Conservation (phyloP, 2,888 invertebrate species). For the Oligia latruncula region DNA sequence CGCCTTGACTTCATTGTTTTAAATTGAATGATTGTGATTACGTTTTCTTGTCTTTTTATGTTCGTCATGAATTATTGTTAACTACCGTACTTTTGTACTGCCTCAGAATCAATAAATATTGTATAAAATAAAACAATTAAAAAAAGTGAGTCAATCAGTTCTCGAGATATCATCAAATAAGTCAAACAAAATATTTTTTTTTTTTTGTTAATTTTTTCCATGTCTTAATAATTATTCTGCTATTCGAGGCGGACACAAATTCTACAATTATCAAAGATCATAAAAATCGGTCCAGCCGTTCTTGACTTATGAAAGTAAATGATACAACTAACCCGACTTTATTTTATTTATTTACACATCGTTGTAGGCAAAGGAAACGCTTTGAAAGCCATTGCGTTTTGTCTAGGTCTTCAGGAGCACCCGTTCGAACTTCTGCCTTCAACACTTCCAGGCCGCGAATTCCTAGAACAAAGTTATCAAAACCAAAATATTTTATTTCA, state of each 20-base stretch:
- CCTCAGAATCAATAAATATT: not conserved
- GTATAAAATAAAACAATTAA: too few relatives aligned
- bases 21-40: conserved; percentile 57
- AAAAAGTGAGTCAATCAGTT: not conserved
- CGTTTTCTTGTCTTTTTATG: conserved; percentile 26
- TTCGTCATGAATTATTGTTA: conserved; percentile 10
- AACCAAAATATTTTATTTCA: too few relatives aligned
- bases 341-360: too few relatives aligned
- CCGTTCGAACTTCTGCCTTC: not conserved
- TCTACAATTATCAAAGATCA: too few relatives aligned
- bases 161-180: not conserved
- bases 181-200: not conserved
- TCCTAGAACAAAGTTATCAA: not conserved
- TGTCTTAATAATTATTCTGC: too few relatives aligned
- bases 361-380: not conserved
- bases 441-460: not conserved
- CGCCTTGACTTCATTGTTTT: conserved; percentile 57
- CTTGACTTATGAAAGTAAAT: too few relatives aligned
- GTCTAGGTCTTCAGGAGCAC: not conserved
- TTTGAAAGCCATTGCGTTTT: not conserved
- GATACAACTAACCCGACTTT: too few relatives aligned
- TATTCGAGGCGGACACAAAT: too few relatives aligned
- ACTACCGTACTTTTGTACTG: not conserved
- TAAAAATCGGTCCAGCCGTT: too few relatives aligned
- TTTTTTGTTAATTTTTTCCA: too few relatives aligned